Evolutionary conservation across 2,113 vertebrate species (phyloP).

Genomic region (Anarrhichthys ocellatus): DNA sequence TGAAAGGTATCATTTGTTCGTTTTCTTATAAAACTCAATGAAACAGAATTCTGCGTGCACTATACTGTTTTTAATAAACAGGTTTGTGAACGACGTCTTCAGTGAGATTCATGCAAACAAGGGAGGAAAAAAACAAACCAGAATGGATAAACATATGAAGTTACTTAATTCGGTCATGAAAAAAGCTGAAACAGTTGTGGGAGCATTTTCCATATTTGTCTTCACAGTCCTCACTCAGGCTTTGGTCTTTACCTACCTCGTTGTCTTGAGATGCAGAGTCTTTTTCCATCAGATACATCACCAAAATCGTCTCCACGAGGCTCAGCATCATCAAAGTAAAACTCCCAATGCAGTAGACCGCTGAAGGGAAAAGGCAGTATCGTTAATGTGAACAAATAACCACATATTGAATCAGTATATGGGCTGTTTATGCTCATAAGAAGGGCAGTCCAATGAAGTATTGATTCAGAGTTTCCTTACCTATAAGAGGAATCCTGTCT

Average conservation of each 20-base stretch:
- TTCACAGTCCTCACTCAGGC: neutral
- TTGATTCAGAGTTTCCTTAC: constrained; percentile 40
- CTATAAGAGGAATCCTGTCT: constrained; percentile 76
- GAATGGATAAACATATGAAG: no score
- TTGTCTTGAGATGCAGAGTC: constrained; percentile 34
- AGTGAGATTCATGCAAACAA: no score
- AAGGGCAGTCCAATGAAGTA: neutral
- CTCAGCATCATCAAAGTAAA: constrained; percentile 84
- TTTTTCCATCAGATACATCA: constrained; percentile 73
- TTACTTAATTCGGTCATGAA: no score
- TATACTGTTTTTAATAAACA: no score
- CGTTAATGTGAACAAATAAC: neutral
- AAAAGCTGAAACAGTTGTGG: neutral
- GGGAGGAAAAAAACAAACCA: no score
- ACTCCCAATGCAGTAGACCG: constrained; percentile 73
- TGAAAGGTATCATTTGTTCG: no score
- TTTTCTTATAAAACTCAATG: no score
- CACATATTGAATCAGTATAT: neutral
- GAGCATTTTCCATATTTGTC: neutral
- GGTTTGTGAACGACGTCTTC: no score
- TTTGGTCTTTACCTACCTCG: neutral
- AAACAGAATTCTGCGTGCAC: no score
- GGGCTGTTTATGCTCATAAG: neutral
- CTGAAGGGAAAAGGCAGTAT: constrained; percentile 19
- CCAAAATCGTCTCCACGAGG: constrained; percentile 80